Conservation (phyloP, 2,113 vertebrate species). For the Felis chaus region DNA sequence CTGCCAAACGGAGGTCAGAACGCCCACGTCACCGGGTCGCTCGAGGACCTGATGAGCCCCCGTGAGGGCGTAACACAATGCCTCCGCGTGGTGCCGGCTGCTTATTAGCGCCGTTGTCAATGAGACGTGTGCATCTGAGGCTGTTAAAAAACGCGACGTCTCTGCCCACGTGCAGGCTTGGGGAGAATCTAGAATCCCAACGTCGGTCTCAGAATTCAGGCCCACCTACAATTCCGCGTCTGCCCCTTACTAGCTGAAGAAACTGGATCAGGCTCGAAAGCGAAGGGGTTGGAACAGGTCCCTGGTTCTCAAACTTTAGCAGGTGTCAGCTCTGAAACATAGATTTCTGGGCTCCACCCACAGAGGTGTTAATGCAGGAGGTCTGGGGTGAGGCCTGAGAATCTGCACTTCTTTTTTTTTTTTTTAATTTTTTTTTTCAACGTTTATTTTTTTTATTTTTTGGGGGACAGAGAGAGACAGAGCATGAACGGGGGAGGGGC, state of each 20-base stretch:
- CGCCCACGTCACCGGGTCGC: background rate
- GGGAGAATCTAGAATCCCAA: background rate
- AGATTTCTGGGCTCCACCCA: background rate
- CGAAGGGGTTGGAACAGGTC: too few relatives aligned
- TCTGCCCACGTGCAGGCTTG: background rate
- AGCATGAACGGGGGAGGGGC: too few relatives aligned
- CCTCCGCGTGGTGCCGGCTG: fast-evolving
- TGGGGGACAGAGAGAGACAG: too few relatives aligned
- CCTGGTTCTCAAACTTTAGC: background rate
- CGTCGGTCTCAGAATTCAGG: background rate
- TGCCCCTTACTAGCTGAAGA: background rate
- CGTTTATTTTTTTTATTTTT: too few relatives aligned
- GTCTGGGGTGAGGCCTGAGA: background rate
- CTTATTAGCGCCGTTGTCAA: background rate
- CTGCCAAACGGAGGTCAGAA: fast-evolving
- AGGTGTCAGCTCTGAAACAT: background rate
- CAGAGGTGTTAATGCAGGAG: background rate
- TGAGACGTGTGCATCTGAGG: background rate
- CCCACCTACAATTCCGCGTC: background rate
- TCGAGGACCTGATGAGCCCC: fast-evolving
- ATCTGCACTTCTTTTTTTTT: background rate
- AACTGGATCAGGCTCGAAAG: background rate
- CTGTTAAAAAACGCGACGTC: background rate
- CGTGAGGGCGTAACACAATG: fast-evolving
- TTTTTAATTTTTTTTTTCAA: too few relatives aligned